These are phyloP conservation scores for Hippocampus zosterae DNA, from an alignment of 2,113 vertebrate genomes.

Conservation along the genomic window DNA sequence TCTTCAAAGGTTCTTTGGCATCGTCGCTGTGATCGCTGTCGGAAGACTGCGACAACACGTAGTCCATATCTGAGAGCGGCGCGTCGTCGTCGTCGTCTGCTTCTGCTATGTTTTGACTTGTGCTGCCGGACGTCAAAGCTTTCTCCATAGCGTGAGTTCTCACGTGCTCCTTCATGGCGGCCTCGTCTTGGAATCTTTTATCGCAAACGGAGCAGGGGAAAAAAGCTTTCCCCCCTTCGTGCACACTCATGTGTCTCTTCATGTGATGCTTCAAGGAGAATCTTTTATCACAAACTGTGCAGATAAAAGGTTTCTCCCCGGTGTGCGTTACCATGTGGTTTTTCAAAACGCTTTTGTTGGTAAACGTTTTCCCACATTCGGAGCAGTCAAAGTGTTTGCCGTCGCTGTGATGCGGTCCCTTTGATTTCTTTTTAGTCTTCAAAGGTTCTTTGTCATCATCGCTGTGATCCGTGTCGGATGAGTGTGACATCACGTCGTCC, in stretches of 20 bases:
- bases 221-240: background rate
- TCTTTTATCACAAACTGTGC: background rate
- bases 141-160: background rate
- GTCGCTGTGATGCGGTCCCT: background rate
- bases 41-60: background rate
- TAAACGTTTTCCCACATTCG: background rate
- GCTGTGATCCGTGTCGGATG: background rate
- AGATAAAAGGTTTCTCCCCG: background rate
- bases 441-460: background rate
- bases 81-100: background rate
- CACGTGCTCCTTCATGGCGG: background rate
- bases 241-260: background rate
- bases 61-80: background rate
- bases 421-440: background rate
- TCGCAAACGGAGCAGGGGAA: background rate
- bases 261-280: background rate
- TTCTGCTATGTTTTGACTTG: background rate
- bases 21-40: background rate
- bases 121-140: background rate
- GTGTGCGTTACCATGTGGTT: background rate
- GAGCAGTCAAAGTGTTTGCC: background rate
- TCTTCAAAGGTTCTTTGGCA: background rate
- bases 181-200: background rate
- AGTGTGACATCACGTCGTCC: constrained; percentile 3
- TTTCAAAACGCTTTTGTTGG: background rate